Base-by-base conservation (phyloP, 2,888 invertebrate genomes). In the Ophion ellenae region DNA sequence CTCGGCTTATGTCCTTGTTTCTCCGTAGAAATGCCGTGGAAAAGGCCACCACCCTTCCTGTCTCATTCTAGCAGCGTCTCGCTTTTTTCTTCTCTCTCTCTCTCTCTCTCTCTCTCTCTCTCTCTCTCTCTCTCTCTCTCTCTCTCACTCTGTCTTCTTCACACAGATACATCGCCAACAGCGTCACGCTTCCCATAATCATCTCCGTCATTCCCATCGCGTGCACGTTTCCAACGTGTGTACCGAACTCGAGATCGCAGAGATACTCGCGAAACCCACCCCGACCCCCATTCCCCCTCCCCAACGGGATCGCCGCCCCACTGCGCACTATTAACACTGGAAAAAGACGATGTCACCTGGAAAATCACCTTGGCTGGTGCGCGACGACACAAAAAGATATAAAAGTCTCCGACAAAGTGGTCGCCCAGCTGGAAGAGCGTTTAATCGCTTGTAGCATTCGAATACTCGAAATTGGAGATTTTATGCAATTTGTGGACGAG, bases 111-210 rank as follows among this genome's bases (percentile, higher is more conserved):
- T 53, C 36, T 75, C 36, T 74, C 63, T 47, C 61, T 83, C 67
- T n/a, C 61, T 74, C 40, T 28, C 36, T 57, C 67, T 82, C 69
- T 53, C 28, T 74, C 63, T 40, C 64, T 83, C 67, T n/a, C 61
- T 76, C 53, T 28, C 24, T 57, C 67, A 79, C 69, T 53, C 28
- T 75, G 40, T n/a, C 47, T 69, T 47, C 7, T 32, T 59, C 79
- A 40, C 5, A 17, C 14, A 74, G 20, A 63, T 74, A 67, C 47
- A 69, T 36, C 24, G 24, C 57, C 17, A 76, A 57, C 70, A 85
- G 40, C 78, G 79, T 75, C 70, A 80, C 78, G 79, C 79, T 83
- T 75, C 36, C 79, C 81, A 85, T 85, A 85, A 82, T 71, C 71
- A 75, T 64, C 75, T 78, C 76, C 71, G 85, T 82, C 82, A 79